Evolutionary conservation across 1,140 invertebrate genomes (phyloP).

Genomic region (Temnothorax curvispinosus): DNA sequence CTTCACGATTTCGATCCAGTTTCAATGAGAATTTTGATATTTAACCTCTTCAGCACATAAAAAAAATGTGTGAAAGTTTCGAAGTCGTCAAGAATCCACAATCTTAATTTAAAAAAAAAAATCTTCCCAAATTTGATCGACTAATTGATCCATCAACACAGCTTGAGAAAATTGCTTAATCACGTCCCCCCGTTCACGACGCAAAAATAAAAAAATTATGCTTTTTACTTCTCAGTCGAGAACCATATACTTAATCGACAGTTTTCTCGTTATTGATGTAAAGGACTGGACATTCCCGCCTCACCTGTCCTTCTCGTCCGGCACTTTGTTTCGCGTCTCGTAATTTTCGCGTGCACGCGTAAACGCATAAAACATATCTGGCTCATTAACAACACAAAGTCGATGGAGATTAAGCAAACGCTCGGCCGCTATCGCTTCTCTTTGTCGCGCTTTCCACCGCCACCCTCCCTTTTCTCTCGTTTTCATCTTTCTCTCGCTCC

Average conservation of each 20-base stretch:
- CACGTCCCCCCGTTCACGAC: too few relatives aligned
- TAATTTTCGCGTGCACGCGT: slow-evolving; percentile 54
- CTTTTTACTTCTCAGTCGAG: not conserved
- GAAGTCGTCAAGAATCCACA: not conserved
- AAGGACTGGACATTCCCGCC: not conserved
- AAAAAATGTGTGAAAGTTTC: not conserved
- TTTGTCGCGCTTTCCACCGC: slow-evolving; percentile 1
- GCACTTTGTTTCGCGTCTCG: slow-evolving; percentile 37
- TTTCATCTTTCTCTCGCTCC: slow-evolving; percentile 1
- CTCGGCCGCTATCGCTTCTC: slow-evolving; percentile 38
- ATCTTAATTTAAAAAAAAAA: not conserved
- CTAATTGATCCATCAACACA: not conserved
- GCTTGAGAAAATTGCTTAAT: not conserved
- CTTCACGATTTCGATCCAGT: not conserved
- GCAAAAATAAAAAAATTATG: not conserved
- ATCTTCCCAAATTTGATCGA: not conserved
- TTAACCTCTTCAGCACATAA: not conserved
- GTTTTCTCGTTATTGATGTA: not conserved
- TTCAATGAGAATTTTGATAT: not conserved
- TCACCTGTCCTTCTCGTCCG: not conserved
- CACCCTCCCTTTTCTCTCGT: not conserved
- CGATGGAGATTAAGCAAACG: slow-evolving; percentile 71
- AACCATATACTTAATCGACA: not conserved
- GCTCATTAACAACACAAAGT: slow-evolving; percentile 69
- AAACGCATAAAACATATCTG: slow-evolving; percentile 62